Conservation (phyloP, 2,797 vertebrate genomes). For the Chloroceryle inda region DNA sequence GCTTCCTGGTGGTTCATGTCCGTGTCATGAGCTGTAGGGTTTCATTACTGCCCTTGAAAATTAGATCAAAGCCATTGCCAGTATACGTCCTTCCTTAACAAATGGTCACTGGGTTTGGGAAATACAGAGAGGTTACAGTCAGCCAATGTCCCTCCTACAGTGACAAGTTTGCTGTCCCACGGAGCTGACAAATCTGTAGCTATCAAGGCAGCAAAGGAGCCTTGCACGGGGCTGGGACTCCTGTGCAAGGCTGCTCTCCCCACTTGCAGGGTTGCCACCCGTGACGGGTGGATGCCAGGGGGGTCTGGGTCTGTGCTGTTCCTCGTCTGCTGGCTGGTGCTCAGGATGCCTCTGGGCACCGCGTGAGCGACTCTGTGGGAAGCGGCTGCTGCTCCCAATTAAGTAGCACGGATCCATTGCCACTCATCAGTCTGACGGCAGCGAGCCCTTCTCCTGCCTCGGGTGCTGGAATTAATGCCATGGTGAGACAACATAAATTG, state of each 20-base stretch:
- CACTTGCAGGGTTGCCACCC: fast-evolving
- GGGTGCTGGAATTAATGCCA: background rate
- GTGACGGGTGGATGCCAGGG: fast-evolving
- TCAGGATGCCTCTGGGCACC: background rate
- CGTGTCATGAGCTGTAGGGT: fast-evolving
- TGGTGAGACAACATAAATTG: background rate
- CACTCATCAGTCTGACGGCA: background rate
- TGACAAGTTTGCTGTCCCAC: background rate
- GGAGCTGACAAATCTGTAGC: background rate
- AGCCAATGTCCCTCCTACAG: background rate
- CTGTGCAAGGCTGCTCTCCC: background rate
- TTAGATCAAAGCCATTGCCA: background rate
- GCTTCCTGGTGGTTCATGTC: background rate
- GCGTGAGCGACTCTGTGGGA: background rate
- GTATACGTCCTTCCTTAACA: background rate
- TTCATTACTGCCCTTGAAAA: slow-evolving; percentile 30
- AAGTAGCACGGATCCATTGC: background rate
- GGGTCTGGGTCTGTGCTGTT: background rate
- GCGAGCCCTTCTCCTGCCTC: background rate
- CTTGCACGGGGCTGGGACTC: fast-evolving
- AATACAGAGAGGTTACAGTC: background rate
- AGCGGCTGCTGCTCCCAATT: background rate
- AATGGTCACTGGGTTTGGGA: background rate
- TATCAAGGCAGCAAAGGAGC: background rate
- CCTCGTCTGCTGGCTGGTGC: fast-evolving